These are phyloP conservation scores for Urechis unicinctus DNA, from an alignment of 2,888 invertebrate species.

Conservation along the genomic window DNA sequence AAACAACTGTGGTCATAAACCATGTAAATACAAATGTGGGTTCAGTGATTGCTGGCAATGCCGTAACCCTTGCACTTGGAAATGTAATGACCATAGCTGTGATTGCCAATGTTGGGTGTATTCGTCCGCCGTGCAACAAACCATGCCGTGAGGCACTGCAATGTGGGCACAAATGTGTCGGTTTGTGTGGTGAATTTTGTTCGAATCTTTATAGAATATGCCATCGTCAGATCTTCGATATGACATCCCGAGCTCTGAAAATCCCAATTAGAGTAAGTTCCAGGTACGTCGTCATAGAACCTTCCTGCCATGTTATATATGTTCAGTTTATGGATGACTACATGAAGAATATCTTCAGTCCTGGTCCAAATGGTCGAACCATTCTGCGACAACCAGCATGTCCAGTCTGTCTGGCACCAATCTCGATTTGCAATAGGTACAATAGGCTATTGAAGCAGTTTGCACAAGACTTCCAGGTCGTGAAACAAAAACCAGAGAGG, in stretches of 20 bases:
- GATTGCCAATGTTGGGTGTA: conserved; percentile 22
- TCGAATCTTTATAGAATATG: conserved; percentile 60
- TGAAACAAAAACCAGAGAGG: no score
- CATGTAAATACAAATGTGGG: conserved; percentile 35
- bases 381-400: background rate
- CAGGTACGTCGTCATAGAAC: background rate
- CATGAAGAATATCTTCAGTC: background rate
- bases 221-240: conserved; percentile 44
- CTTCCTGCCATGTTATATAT: background rate
- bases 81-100: conserved; percentile 40
- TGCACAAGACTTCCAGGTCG: background rate
- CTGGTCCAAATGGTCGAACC: background rate
- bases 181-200: conserved; percentile 68
- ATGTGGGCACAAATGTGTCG: conserved; percentile 62
- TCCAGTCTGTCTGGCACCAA: background rate
- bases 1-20: conserved; percentile 38
- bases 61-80: conserved; percentile 43
- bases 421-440: background rate
- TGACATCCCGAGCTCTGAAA: conserved; percentile 11
- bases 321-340: background rate
- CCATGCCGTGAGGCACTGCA: conserved; percentile 38
- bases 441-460: background rate
- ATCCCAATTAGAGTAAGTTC: background rate
- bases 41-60: conserved; percentile 40
- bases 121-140: conserved; percentile 38